Evolutionary conservation across 1,140 invertebrate genomes (phyloP).

Genomic region (Atta texana): DNA sequence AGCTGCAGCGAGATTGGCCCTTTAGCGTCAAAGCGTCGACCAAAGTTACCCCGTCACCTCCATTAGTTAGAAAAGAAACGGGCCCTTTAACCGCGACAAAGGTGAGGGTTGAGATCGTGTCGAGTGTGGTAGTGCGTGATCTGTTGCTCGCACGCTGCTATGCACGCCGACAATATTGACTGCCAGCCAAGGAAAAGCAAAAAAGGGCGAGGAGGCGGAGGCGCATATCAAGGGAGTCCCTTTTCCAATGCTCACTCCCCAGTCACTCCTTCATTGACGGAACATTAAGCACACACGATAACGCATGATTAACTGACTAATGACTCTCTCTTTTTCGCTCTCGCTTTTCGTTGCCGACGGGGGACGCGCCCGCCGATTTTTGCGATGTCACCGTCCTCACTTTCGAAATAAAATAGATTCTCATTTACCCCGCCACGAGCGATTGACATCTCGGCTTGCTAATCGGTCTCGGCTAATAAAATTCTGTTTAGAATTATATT

Average conservation of each 20-base stretch:
- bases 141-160: slow-evolving; percentile 81
- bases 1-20: slow-evolving; percentile 54
- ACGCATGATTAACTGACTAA: slow-evolving; percentile 86
- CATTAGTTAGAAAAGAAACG: slow-evolving; percentile 51
- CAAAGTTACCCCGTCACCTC: slow-evolving; percentile 53
- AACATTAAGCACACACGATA: slow-evolving; percentile 86
- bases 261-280: slow-evolving; percentile 85
- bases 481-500: background rate
- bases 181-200: slow-evolving; percentile 78
- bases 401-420: slow-evolving; percentile 56
- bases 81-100: slow-evolving; percentile 43
- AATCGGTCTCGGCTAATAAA: slow-evolving; percentile 61
- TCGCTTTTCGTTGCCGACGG: slow-evolving; percentile 19
- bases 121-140: slow-evolving; percentile 76
- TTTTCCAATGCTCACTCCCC: slow-evolving; percentile 78
- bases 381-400: slow-evolving; percentile 64
- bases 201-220: slow-evolving; percentile 50
- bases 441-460: slow-evolving; percentile 64
- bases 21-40: slow-evolving; percentile 55
- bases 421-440: slow-evolving; percentile 6
- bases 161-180: slow-evolving; percentile 84
- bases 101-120: slow-evolving; percentile 56
- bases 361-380: slow-evolving; percentile 54
- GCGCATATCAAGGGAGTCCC: slow-evolving; percentile 50
- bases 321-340: slow-evolving; percentile 81